These are phyloP conservation scores for Drosophila biarmipes DNA, from an alignment of 1,140 invertebrate genomes.

Conservation along the genomic window DNA sequence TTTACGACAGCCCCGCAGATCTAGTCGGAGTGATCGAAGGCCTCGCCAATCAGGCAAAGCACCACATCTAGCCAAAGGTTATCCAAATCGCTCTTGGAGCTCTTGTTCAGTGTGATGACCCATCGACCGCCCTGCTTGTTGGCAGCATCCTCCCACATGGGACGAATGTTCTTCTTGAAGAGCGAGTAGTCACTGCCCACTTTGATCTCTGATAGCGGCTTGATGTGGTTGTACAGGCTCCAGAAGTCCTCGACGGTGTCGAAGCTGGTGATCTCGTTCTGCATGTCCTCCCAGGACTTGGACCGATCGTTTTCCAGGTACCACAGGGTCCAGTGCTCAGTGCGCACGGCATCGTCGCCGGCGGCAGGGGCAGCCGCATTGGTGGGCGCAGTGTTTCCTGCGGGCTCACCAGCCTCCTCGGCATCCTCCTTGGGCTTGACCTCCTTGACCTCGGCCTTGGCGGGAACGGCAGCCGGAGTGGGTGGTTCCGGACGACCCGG, in stretches of 20 bases:
- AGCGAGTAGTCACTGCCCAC: slow-evolving; percentile 98
- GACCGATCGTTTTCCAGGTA: slow-evolving; percentile 97
- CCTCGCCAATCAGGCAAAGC: slow-evolving; percentile 98
- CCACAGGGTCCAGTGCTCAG: slow-evolving; percentile 96
- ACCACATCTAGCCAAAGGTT: slow-evolving; percentile 98
- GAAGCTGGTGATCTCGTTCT: slow-evolving; percentile 96
- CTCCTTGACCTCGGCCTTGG: slow-evolving; percentile 55
- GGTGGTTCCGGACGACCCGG: slow-evolving; percentile 65
- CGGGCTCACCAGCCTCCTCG: slow-evolving; percentile 25
- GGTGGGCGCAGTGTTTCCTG: slow-evolving; percentile 1
- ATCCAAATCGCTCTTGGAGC: slow-evolving; percentile 94
- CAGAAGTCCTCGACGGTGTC: slow-evolving; percentile 99
- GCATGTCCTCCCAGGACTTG: slow-evolving; percentile 97
- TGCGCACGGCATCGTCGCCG: slow-evolving; percentile 66
- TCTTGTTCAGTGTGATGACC: slow-evolving; percentile 95
- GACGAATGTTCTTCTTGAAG: slow-evolving; percentile 98
- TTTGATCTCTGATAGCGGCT: slow-evolving; percentile 95
- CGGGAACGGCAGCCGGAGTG: slow-evolving; percentile 36
- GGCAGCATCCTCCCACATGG: slow-evolving; percentile 99
- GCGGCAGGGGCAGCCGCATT: slow-evolving; percentile 31
- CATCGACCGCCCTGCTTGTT: slow-evolving; percentile 96
- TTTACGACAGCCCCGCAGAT: slow-evolving; percentile 98
- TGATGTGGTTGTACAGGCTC: slow-evolving; percentile 98
- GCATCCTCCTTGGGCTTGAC: slow-evolving; percentile 13
- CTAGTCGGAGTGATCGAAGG: slow-evolving; percentile 96